Base-by-base conservation (phyloP, 2,113 vertebrate genomes). In the Nesoenas mayeri region DNA sequence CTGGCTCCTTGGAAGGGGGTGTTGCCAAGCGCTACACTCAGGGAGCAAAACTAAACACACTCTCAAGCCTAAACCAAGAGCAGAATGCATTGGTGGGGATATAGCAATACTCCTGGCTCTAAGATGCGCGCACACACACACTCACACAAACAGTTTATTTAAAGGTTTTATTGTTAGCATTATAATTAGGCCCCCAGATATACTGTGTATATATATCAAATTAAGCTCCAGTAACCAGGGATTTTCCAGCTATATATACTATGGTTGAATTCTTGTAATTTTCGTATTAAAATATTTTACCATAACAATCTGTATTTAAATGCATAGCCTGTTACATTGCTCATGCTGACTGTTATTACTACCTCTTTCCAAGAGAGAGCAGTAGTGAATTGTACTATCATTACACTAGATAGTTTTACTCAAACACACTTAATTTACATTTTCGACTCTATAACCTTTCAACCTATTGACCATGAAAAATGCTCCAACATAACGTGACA, bases 401-500 rank as follows among this genome's bases (percentile, higher is more conserved):
- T 93, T 95, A 24, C 36, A 36, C n/a, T 87, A 85, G 69, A 56
- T 75, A 89, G 84, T 96, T 97, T 95, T 91, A 95, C 93, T 96
- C 88, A 94, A 96, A 96, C 96, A 74, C 95, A 93, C 88, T 92
- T 91, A 96, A 97, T 96, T 97, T 97, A 97, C 91, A 84, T 97
- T 98, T 98, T 98, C 92, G 87, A 98, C 98, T 98, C 98, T 96
- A 80, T 98, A 98, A 98, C 98, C 98, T 98, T 98, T 98, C 97
- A 98, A 98, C 98, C 97, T 98, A 97, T 96, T 98, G 98, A 98
- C 98, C 98, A 98, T 97, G 97, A 97, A 98, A 98, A 98, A 98
- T 97, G 96, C 96, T 97, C 96, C 97, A 96, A 98, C 97, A 98
- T 97, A 97, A 98, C 21, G n/a, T 97, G 98, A 98, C 98, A 98